Evolutionary conservation across 2,888 invertebrate genomes (phyloP).

Genomic region (Cyclophora punctaria): DNA sequence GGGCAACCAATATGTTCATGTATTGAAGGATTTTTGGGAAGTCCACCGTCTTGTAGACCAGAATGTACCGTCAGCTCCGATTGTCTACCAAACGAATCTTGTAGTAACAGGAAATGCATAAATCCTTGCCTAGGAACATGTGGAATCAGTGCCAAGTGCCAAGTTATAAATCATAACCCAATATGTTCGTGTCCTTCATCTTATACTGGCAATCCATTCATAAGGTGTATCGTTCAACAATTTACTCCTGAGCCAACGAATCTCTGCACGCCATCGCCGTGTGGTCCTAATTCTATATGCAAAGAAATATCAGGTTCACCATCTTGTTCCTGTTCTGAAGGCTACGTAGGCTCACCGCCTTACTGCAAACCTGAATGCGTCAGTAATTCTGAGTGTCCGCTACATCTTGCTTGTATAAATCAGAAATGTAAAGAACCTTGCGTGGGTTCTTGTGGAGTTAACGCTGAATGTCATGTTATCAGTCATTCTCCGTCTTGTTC

Average conservation of each 20-base stretch:
- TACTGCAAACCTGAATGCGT: constrained; percentile 88
- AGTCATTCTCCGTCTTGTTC: constrained; percentile 84
- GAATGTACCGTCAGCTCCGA: constrained; percentile 85
- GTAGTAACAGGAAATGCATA: constrained; percentile 85
- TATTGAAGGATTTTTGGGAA: constrained; percentile 81
- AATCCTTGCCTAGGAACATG: constrained; percentile 91
- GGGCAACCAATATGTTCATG: constrained; percentile 84
- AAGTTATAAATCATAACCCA: constrained; percentile 87
- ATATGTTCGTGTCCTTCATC: constrained; percentile 82
- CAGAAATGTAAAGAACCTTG: constrained; percentile 87
- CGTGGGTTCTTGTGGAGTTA: constrained; percentile 80
- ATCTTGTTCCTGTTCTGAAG: constrained; percentile 82
- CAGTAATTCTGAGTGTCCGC: constrained; percentile 83
- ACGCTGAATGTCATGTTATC: constrained; percentile 83
- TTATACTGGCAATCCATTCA: constrained; percentile 85
- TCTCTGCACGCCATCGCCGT: constrained; percentile 86
- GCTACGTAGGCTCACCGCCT: constrained; percentile 81
- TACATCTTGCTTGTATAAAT: constrained; percentile 81
- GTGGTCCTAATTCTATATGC: constrained; percentile 86
- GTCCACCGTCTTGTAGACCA: constrained; percentile 85
- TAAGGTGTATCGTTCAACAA: constrained; percentile 75
- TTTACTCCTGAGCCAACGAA: constrained; percentile 69
- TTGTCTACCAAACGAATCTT: constrained; percentile 83
- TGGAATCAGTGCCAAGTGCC: constrained; percentile 82
- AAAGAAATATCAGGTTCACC: constrained; percentile 79